Percentiles rank a stretch among this genome's conserved stretches.
Evolutionary conservation across 2,888 invertebrate genomes (phyloP).

Genomic region (Cataglyphis cursor): DNA sequence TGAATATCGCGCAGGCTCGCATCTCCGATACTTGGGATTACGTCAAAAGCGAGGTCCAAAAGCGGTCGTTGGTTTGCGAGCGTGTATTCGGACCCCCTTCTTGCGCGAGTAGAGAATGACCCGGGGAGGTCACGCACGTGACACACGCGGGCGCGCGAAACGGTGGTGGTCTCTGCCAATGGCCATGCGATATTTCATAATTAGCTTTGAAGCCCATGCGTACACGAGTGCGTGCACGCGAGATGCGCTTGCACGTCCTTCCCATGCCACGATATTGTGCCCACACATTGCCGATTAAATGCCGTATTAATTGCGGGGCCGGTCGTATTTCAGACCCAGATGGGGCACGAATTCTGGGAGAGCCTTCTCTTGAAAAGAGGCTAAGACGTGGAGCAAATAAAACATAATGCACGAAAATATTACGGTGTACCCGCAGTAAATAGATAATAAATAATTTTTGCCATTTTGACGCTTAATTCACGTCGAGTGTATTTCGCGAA

Average conservation of each 20-base stretch:
- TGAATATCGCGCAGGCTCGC: not conserved
- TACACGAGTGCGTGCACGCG: constrained; percentile 61
- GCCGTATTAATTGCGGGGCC: constrained; percentile 81
- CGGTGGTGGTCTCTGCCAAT: constrained; percentile 77
- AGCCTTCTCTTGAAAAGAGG: constrained; percentile 73
- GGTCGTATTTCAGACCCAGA: constrained; percentile 78
- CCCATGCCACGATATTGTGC: constrained; percentile 79
- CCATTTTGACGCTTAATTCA: not conserved
- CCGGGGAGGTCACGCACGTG: constrained; percentile 69
- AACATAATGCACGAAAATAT: constrained; percentile 52
- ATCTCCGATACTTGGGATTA: not conserved
- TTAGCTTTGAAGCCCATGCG: constrained; percentile 80
- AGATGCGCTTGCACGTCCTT: constrained; percentile 63
- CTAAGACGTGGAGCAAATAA: constrained; percentile 75
- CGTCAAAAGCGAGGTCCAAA: not conserved
- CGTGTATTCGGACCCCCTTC: constrained; percentile 34
- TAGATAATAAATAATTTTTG: constrained; percentile 33
- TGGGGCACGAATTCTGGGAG: constrained; percentile 53
- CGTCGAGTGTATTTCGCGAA: constrained; percentile 29
- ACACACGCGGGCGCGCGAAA: constrained; percentile 66
- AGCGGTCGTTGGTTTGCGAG: constrained; percentile 56
- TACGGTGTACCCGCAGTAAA: not conserved
- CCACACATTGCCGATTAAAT: constrained; percentile 84
- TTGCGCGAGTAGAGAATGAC: constrained; percentile 54
- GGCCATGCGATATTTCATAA: constrained; percentile 83